Conservation (phyloP, 2,113 vertebrate genomes). For the Ascaphus truei region DNA sequence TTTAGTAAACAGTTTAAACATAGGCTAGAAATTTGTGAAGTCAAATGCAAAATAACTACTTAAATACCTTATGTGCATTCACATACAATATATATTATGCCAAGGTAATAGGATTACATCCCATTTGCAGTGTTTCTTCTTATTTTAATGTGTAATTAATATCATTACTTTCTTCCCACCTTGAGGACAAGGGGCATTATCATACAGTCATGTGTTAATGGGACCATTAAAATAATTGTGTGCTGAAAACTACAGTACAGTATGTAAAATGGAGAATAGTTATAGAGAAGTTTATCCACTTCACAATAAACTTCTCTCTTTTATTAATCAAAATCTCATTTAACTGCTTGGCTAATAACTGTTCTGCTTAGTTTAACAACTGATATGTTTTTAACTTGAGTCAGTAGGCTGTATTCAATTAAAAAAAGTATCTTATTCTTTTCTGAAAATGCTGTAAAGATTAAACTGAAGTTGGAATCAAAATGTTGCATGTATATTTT, state of each 20-base stretch:
- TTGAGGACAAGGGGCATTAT: slow-evolving; percentile 10
- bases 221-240: slow-evolving; percentile 26
- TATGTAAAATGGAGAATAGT: slow-evolving; percentile 26
- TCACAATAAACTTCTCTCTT: slow-evolving; percentile 27
- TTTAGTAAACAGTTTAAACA: no score
- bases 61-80: no score
- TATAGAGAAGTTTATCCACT: slow-evolving; percentile 32
- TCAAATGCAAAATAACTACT: no score
- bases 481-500: no score
- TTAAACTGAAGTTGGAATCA: no score
- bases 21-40: no score
- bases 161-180: no score
- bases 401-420: background rate
- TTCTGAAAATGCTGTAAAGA: background rate
- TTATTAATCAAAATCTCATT: slow-evolving; percentile 30
- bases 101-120: no score
- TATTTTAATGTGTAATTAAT: no score
- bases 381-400: background rate
- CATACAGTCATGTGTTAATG: slow-evolving; percentile 31
- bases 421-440: background rate
- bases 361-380: slow-evolving; percentile 17
- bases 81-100: no score
- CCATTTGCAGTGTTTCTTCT: no score
- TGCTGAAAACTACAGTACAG: slow-evolving; percentile 33
- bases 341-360: slow-evolving; percentile 28